Base-by-base conservation (phyloP, 2,113 vertebrate species). In the Sigmodon hispidus region DNA sequence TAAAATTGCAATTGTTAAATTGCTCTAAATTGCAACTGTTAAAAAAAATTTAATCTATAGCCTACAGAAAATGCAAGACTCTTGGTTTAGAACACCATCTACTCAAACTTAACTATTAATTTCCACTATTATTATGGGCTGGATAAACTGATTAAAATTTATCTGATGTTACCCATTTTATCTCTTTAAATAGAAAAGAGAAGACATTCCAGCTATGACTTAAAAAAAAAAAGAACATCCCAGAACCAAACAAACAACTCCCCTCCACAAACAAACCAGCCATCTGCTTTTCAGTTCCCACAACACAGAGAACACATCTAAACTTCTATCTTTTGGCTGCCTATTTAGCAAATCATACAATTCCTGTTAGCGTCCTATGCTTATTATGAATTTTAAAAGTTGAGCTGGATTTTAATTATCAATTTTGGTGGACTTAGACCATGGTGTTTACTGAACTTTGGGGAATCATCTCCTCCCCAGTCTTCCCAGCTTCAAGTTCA, bases 401-500 rank as follows among this genome's bases (percentile, higher is more conserved):
- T 77, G 45, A 72, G 81, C 34, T 86, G 52, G 89, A 91, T 73
- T 85, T 94, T 79, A 89, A 61, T 89, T 11, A 89, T 73, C 89
- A 22, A 48, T n/a, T 69, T 90, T 73, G 73, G 61, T 69, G 95
- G 77, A 48, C 40, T 63, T 87, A 36, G 52, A 40, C 48, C 43
- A 73, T 34, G 12, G 1, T 89, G 11, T 81, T 88, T 52, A 3
- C 89, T 73, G 81, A 94, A 67, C 7, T 21, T 31, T 70, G 61
- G 73, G 76, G 36, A 59, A 65, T 8, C 1, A 57, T 87, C 34
- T 91, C 21, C 83, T 80, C 6, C 7, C 79, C 94, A 50, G 61
- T 31, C 40, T 93, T 93, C 63, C 36, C 50, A 50, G 79, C 55
- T 88, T 93, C 43, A 90, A 36, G 13, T 80, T 93, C 6, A 40